A percentile compares a stretch with the other conserved stretches of the same genome.
These are phyloP conservation scores for Phrynocephalus versicolor DNA, from an alignment of 2,113 vertebrate species.

Conservation along the genomic window DNA sequence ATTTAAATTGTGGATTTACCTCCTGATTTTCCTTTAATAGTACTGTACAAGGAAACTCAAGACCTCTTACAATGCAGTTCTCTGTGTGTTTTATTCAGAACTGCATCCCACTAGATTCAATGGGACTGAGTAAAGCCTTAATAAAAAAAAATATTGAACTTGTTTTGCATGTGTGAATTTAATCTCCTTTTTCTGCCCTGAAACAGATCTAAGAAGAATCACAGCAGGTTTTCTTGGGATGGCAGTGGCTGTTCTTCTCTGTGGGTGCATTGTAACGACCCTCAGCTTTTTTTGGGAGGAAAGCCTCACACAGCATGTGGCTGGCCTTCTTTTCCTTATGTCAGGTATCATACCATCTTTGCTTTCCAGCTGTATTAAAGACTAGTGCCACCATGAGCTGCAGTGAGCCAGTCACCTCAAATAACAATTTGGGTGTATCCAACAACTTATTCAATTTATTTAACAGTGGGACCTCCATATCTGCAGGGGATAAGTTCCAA, in stretches of 20 bases:
- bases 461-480: no score
- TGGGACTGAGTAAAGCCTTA: background rate
- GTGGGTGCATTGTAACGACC: slow-evolving; percentile 78
- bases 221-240: slow-evolving; percentile 83
- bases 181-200: slow-evolving; percentile 19
- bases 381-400: background rate
- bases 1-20: no score
- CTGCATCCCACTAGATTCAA: background rate
- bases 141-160: background rate
- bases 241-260: slow-evolving; percentile 84
- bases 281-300: slow-evolving; percentile 89
- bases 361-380: rapidly evolving
- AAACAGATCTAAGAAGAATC: slow-evolving; percentile 81
- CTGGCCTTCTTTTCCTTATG: slow-evolving; percentile 88
- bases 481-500: no score
- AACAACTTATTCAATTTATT: background rate
- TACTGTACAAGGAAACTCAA: background rate
- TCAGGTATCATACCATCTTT: slow-evolving; percentile 73
- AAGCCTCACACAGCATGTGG: slow-evolving; percentile 83
- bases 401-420: background rate
- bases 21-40: no score
- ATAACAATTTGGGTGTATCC: background rate
- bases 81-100: background rate
- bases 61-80: background rate
- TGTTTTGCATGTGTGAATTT: background rate